phyloP scores from a whole-genome alignment of 2,888 invertebrate species.

The Andrena hattorfiana region DNA sequence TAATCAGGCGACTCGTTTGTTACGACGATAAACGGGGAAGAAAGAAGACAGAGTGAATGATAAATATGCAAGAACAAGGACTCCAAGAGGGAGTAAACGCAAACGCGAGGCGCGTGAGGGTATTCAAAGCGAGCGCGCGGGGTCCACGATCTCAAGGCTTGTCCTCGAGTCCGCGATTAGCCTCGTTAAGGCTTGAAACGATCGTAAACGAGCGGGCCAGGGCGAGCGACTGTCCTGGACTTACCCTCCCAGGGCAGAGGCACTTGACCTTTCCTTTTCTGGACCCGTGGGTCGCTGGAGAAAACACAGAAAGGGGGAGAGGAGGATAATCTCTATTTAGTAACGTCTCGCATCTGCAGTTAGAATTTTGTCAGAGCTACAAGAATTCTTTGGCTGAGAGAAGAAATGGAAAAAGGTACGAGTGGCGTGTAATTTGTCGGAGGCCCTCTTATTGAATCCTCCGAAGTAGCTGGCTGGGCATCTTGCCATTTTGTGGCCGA shows the following conservation, averaged over 20 bases:
- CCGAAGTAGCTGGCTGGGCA: conserved; percentile 14
- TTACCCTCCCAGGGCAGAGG: conserved; percentile 14
- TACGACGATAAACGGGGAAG: not conserved
- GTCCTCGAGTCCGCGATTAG: conserved; percentile 54
- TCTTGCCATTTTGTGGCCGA: conserved; percentile 1
- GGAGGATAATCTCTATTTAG: conserved; percentile 59
- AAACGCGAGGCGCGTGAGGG: conserved; percentile 14
- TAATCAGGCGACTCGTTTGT: not conserved
- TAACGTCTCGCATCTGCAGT: conserved; percentile 48
- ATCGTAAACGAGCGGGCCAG: conserved; percentile 63
- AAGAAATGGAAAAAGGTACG: conserved; percentile 11
- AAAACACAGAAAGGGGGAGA: conserved; percentile 26
- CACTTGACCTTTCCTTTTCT: conserved; percentile 25
- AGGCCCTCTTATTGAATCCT: conserved; percentile 62
- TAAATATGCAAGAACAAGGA: not conserved
- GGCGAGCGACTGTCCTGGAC: conserved; percentile 19
- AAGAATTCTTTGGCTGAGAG: conserved; percentile 33
- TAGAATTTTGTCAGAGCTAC: conserved; percentile 60
- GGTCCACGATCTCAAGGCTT: conserved; percentile 36
- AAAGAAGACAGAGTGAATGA: not conserved
- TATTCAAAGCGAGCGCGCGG: conserved; percentile 27
- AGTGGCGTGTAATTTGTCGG: conserved; percentile 57
- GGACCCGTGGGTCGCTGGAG: not conserved
- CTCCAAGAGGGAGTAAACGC: not conserved
- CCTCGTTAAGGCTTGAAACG: conserved; percentile 67